These are phyloP conservation scores for Astatotilapia flaviijosephi DNA, from an alignment of 2,113 vertebrate species.

Conservation along the genomic window DNA sequence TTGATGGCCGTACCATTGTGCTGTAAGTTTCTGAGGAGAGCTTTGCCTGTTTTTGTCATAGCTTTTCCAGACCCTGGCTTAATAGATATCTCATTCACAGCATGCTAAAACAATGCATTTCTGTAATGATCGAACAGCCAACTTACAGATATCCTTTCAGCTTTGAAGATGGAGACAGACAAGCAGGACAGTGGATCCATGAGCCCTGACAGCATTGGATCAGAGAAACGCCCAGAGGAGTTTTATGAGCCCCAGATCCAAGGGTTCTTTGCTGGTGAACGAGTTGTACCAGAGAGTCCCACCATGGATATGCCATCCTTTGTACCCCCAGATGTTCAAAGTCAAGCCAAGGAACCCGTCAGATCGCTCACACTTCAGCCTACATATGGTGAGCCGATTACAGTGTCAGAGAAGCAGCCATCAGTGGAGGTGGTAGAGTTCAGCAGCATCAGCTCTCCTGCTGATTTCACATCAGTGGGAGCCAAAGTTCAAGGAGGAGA, in stretches of 20 bases:
- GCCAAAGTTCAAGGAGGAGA: conserved; percentile 50
- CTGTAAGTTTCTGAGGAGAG: conserved; percentile 65
- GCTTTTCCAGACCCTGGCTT: conserved; percentile 51
- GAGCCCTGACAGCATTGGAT: conserved; percentile 70
- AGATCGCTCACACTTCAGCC: conserved; percentile 56
- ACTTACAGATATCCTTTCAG: conserved; percentile 97
- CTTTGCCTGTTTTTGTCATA: conserved; percentile 68
- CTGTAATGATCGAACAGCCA: conserved; percentile 69
- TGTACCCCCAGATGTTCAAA: conserved; percentile 55
- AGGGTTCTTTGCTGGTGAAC: conserved; percentile 61
- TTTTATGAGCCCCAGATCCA: conserved; percentile 58
- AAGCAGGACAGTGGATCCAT: conserved; percentile 74
- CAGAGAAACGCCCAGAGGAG: conserved; percentile 65
- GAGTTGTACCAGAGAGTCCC: conserved; percentile 64
- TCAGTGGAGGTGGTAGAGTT: conserved; percentile 70
- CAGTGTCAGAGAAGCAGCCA: conserved; percentile 70
- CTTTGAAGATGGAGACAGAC: conserved; percentile 93
- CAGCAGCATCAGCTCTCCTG: conserved; percentile 53
- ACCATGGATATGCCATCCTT: conserved; percentile 64
- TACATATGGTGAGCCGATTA: conserved; percentile 59
- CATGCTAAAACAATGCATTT: conserved; percentile 36
- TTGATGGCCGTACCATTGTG: conserved; percentile 62
- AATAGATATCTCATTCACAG: conserved; percentile 22
- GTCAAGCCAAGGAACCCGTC: conserved; percentile 61
- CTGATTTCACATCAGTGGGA: conserved; percentile 35